Evolutionary conservation across 2,888 invertebrate species (phyloP).

Genomic region (Mimas tiliae): DNA sequence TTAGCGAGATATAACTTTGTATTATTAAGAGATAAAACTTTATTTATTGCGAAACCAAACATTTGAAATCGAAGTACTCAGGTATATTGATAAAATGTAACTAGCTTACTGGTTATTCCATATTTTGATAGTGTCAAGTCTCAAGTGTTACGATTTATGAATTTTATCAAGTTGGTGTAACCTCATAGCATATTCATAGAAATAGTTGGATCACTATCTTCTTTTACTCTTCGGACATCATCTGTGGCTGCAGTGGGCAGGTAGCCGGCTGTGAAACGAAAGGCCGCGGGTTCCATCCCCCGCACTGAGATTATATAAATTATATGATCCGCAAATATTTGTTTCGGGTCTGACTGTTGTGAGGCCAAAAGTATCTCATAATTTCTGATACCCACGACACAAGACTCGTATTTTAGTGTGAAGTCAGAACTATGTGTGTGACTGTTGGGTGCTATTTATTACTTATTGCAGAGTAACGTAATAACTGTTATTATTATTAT

Average conservation of each 20-base stretch:
- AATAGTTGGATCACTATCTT: background rate
- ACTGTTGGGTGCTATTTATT: background rate
- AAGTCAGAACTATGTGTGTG: too few relatives aligned
- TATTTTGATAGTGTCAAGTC: constrained; percentile 47
- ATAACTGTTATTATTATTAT: background rate
- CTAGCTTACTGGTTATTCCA: constrained; percentile 37
- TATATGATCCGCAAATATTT: too few relatives aligned
- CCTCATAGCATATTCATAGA: background rate
- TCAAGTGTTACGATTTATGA: constrained; percentile 35
- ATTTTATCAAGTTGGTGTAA: constrained; percentile 13
- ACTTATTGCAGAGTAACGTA: background rate
- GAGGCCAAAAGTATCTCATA: too few relatives aligned
- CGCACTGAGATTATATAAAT: too few relatives aligned
- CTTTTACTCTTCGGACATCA: background rate
- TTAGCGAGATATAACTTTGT: constrained; percentile 7
- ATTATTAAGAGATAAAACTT: constrained; percentile 10
- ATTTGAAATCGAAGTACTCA: constrained; percentile 9
- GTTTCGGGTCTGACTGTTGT: too few relatives aligned
- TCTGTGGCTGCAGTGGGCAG: too few relatives aligned
- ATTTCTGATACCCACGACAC: too few relatives aligned
- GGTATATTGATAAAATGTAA: constrained; percentile 27
- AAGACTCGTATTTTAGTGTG: too few relatives aligned
- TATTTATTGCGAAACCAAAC: constrained; percentile 26
- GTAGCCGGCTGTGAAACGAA: too few relatives aligned
- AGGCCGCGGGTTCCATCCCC: too few relatives aligned